Percentiles rank a stretch among this genome's conserved stretches.
phyloP scores from a whole-genome alignment of 2,888 invertebrate species.

The Drosophila anceps region DNA sequence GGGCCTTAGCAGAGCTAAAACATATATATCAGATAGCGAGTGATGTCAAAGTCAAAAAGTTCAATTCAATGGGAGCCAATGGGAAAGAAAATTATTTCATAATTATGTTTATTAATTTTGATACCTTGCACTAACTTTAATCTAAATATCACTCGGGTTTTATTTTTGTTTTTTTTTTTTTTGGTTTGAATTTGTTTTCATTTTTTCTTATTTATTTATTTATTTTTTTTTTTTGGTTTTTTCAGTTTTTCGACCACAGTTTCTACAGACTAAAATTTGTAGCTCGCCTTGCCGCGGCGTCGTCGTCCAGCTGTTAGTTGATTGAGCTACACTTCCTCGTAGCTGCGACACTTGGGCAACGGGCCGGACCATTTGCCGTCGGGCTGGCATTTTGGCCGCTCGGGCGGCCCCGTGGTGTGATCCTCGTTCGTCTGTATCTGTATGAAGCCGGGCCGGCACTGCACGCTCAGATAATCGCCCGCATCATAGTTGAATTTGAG shows the following conservation, averaged over 20 bases:
- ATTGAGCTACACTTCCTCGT: constrained; percentile 87
- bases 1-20: constrained; percentile 41
- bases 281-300: constrained; percentile 17
- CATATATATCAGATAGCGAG: constrained; percentile 37
- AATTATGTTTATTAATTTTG: constrained; percentile 68
- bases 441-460: constrained; percentile 89
- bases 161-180: constrained; percentile 17
- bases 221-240: constrained; percentile 18
- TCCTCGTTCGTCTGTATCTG: constrained; percentile 85
- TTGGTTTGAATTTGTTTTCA: constrained; percentile 26
- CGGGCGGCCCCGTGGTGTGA: constrained; percentile 86
- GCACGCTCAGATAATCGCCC: constrained; percentile 89
- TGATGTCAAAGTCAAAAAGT: constrained; percentile 39
- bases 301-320: constrained; percentile 12
- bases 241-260: background rate
- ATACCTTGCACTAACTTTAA: constrained; percentile 81
- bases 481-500: constrained; percentile 91
- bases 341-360: constrained; percentile 89
- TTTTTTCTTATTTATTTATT: too few relatives aligned
- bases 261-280: constrained; percentile 38
- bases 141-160: constrained; percentile 83
- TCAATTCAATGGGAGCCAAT: constrained; percentile 38
- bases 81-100: constrained; percentile 6
- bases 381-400: constrained; percentile 88
- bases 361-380: constrained; percentile 90